Evolutionary conservation across 2,797 vertebrate species (phyloP).

Genomic region (Pipistrellus pygmaeus): DNA sequence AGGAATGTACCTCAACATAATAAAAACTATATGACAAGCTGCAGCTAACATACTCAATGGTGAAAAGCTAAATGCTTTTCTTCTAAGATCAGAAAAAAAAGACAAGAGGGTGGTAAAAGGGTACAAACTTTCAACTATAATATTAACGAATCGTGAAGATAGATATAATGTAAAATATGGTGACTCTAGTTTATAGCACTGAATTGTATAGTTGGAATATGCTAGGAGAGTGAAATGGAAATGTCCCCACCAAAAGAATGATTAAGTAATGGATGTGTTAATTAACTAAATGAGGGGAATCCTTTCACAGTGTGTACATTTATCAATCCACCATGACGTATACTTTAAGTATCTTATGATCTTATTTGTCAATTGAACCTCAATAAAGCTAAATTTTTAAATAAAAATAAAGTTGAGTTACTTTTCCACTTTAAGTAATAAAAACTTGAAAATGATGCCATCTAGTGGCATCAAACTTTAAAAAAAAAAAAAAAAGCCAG

Average conservation of each 20-base stretch:
- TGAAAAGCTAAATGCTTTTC: neutral
- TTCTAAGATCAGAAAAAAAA: neutral
- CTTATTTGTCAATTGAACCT: neutral
- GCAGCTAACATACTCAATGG: neutral
- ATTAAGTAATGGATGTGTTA: neutral
- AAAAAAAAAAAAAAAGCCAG: neutral
- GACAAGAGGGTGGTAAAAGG: neutral
- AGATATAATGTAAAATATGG: neutral
- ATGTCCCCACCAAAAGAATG: neutral
- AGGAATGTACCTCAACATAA: neutral
- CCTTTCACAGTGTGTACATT: neutral
- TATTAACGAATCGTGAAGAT: neutral
- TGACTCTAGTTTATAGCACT: neutral
- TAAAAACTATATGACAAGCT: neutral
- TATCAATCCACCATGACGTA: neutral
- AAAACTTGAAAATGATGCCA: constrained; percentile 78
- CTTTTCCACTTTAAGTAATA: neutral
- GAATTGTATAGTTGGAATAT: neutral
- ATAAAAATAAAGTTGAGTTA: neutral
- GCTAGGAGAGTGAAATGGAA: neutral
- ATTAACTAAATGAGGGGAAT: neutral
- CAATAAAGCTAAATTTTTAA: neutral
- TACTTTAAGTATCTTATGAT: neutral
- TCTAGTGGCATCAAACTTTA: constrained; percentile 72
- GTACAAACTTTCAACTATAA: neutral